Evolutionary conservation across 2,797 vertebrate species (phyloP), one percentile per base, ranked within the genome.

Genomic region (Danio albolineatus): DNA sequence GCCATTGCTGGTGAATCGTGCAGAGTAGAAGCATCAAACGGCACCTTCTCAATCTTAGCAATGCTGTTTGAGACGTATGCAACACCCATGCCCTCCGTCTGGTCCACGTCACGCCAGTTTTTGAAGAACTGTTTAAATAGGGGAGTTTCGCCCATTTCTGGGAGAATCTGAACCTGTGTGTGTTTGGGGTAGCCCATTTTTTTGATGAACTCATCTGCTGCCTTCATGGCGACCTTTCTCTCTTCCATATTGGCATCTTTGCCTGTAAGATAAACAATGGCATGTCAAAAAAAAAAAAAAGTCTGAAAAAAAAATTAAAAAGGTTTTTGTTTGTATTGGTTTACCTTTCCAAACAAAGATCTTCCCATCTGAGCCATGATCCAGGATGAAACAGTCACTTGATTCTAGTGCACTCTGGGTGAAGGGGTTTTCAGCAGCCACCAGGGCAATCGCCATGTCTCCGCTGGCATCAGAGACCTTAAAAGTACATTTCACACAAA

Each of bases 121-220:
- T 99, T 99, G 93, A 99, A 99, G 92, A 99, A 99, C 86, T 99
- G 98, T 87, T 99, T 99, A 92, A 99, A 99, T 78, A 99, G 90
- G 0, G 98, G 98, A 0, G 96, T 99, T 93, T 99, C 98, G 0
- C 98, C 98, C 0, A 91, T 94, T 88, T 99, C 96, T 0, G 98
- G 98, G 67, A 99, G 95, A 75, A 99, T 92, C 87, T 98, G 95
- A 67, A 99, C 95, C 92, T 98, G 95, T 0, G 98, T 99, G 62
- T 97, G 94, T 83, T 94, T 97, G 6, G 96, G 95, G 84, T 99
- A 99, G 17, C 90, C 88, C 98, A 99, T 99, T 93, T 98, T 98
- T 86, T 95, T 94, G 89, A 99, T 98, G 90, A 99, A 99, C 79
- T 98, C 96, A 0, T 97, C 95, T 0, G 97, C 98, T 0, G 96